Evolutionary conservation across 2,113 vertebrate genomes (phyloP), one percentile per base, ranked within the genome.

Genomic region (Panurus biarmicus): DNA sequence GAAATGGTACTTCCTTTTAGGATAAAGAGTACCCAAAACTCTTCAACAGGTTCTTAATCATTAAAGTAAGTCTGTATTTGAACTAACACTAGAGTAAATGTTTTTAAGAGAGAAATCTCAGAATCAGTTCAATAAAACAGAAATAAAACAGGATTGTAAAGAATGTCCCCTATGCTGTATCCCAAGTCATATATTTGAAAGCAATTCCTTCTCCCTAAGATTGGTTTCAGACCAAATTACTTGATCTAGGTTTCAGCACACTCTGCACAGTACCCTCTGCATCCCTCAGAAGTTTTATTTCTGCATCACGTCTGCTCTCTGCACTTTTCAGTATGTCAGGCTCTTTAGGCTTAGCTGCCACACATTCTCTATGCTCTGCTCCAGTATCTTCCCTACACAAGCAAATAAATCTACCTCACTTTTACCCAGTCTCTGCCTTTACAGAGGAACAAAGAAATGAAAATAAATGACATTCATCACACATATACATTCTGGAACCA

Each of bases 391-490:
- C 23, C 15, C 12, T 75, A 50, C 15, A 50, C 5, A 40, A 76
- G 44, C 26, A 93, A 69, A 85, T 33, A 85, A 78, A 83, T 40
- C 38, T 64, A 57, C 35, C 36, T 90, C 58, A 33, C 40, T 85
- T 60, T 67, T 28, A 57, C 21, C 5, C 13, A 54, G 25, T 85
- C 78, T 70, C 14, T 70, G 47, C 15, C 33, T 62, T 81, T 58
- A 77, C 11, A 86, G 60, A 80, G 38, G 28, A 93, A 71, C 47
- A 88, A 84, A 80, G 64, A 88, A 86, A 88, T 22, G 7, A 86
- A 80, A 95, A 86, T 54, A 94, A 94, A 91, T 73, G 6, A n/a
- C 64, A 83, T 90, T 82, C 74, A 88, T 93, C 60, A 64, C 42
- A 60, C 21, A 50, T 3, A 11, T 17, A 69, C n/a, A 74, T 69